These are phyloP conservation scores for Muscidifurax raptorellus DNA, from an alignment of 1,140 invertebrate genomes.

Conservation along the genomic window DNA sequence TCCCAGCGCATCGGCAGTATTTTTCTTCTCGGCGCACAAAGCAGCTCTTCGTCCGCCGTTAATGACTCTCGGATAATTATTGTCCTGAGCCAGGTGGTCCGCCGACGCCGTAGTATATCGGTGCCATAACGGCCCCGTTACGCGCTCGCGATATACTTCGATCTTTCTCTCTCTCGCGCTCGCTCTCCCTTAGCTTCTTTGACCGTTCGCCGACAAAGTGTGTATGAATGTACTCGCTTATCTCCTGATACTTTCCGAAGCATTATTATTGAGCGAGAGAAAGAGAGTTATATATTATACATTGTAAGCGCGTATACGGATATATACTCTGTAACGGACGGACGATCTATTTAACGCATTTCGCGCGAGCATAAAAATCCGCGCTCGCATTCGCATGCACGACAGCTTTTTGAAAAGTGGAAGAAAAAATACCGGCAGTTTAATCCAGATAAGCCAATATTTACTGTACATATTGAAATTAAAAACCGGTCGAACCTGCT, in stretches of 20 bases:
- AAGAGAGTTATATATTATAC: not conserved
- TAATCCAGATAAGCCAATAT: not conserved
- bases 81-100: conserved; percentile 68
- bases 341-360: not conserved
- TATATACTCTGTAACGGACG: not conserved
- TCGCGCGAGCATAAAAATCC: not conserved
- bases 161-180: not conserved
- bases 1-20: not conserved
- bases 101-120: conserved; percentile 61
- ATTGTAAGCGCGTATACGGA: not conserved
- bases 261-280: not conserved
- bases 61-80: conserved; percentile 67
- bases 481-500: not conserved
- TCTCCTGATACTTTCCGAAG: not conserved
- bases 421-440: not conserved
- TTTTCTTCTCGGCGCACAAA: conserved; percentile 8
- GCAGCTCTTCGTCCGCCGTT: conserved; percentile 58
- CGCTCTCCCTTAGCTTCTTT: not conserved
- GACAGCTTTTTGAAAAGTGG: not conserved
- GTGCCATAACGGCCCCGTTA: conserved; percentile 59
- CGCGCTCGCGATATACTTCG: too few species aligned
- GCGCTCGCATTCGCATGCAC: not conserved
- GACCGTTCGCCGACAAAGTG: conserved; percentile 4
- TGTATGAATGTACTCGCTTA: conserved; percentile 1
- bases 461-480: not conserved